Conservation (phyloP, 2,888 invertebrate species). For the Parascotia fuliginaria region DNA sequence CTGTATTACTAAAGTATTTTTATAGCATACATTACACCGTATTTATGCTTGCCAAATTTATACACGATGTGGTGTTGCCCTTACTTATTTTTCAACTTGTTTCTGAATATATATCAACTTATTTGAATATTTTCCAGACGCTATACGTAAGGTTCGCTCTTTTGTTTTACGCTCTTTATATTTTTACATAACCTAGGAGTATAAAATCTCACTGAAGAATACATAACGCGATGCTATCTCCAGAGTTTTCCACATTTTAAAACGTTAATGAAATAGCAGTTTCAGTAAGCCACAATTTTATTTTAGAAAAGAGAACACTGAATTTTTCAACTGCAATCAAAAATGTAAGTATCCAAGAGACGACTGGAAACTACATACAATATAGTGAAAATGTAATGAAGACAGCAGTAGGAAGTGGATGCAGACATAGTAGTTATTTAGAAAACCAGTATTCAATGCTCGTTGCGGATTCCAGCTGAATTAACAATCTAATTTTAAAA, state of each 20-base stretch:
- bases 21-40: constrained; percentile 43
- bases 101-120: constrained; percentile 45
- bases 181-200: constrained; percentile 22
- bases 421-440: constrained; percentile 10
- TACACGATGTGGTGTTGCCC: constrained; percentile 22
- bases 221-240: constrained; percentile 10
- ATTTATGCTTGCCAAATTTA: constrained; percentile 49
- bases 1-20: constrained; percentile 34
- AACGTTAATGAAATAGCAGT: constrained; percentile 12
- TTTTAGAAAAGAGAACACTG: constrained; percentile 11
- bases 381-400: constrained; percentile 38
- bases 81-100: constrained; percentile 40
- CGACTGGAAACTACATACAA: constrained; percentile 13
- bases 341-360: constrained; percentile 15
- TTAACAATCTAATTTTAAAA: background rate
- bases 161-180: constrained; percentile 22
- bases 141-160: constrained; percentile 8
- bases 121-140: constrained; percentile 52
- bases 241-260: constrained; percentile 9
- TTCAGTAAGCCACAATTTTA: constrained; percentile 7
- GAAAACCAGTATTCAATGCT: constrained; percentile 13
- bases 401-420: constrained; percentile 12
- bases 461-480: no score
- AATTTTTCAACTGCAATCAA: constrained; percentile 21
- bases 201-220: constrained; percentile 30